Base-by-base conservation (phyloP, 2,797 vertebrate species). In the Chaenodraco wilsoni region DNA sequence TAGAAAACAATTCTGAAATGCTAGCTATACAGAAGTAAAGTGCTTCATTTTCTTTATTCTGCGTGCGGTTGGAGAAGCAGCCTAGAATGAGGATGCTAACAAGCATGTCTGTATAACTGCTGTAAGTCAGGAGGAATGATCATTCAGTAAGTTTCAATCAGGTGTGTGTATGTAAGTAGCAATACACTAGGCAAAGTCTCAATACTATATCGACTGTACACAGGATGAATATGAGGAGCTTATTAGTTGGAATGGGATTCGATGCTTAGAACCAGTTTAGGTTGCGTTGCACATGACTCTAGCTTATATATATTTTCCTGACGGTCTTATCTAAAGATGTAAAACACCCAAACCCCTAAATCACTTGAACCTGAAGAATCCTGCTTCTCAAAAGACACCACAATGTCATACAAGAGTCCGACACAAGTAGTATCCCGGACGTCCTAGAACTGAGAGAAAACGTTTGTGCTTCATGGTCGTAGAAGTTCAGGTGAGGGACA, bases 21-120 rank as follows among this genome's bases (percentile, higher is more conserved):
- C 73, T 78, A 86, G 69, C 69, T 88, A 81, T 92, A 93, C 83
- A 93, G 86, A 89, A 90, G 87, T 95, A 95, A 95, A 95, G 94
- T 95, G 94, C 94, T 89, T 90, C 1, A 61, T 67, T 83, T 87
- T 82, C 73, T 81, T 62, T 81, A 84, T 78, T 89, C 66, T 84
- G 74, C 83, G 86, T 88, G 90, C 89, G 78, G 74, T 72, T 69
- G 78, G 73, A 91, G 79, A 89, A 86, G 80, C 91, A 90, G 87
- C 87, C 85, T 65, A 81, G 76, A 84, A 59, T 75, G 81, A 87
- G 76, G 84, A 87, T 77, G 85, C 88, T 70, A 81, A 82, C 74
- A 81, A 90, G 86, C 81, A 70, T 79, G 79, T 77, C 84, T 83
- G 80, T 64, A 79, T 74, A 77, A 76, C 68, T 86, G 81, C 83